A percentile compares a stretch with the other conserved stretches of the same genome.
Conservation (phyloP, 2,888 invertebrate genomes). For the Cheilosia vernalis region DNA sequence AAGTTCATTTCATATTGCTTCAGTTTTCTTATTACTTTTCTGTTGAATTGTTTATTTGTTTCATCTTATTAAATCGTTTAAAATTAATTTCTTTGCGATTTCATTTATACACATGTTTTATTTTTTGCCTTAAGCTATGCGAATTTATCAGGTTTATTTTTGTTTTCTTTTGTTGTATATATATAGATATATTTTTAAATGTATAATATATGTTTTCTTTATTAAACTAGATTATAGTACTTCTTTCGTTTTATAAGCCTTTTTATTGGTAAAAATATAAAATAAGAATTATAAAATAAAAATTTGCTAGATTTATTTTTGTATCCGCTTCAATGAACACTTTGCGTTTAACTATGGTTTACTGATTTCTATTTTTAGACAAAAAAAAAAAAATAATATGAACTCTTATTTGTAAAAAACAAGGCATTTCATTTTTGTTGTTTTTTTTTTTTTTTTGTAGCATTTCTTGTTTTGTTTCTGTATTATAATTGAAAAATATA, state of each 20-base stretch:
- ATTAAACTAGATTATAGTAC: slow-evolving; percentile 72
- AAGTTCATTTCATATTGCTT: slow-evolving; percentile 62
- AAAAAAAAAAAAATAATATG: slow-evolving; percentile 66
- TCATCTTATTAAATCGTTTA: slow-evolving; percentile 2
- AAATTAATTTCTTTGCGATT: slow-evolving; percentile 8
- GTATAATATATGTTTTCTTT: slow-evolving; percentile 25
- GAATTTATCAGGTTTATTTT: slow-evolving; percentile 54
- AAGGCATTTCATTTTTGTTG: slow-evolving; percentile 70
- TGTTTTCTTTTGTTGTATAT: slow-evolving; percentile 31
- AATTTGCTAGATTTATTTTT: slow-evolving; percentile 63
- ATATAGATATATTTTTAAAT: slow-evolving; percentile 12
- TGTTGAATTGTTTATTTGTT: slow-evolving; percentile 34
- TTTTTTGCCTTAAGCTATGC: slow-evolving; percentile 45
- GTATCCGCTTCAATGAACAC: slow-evolving; percentile 62
- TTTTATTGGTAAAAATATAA: slow-evolving; percentile 48
- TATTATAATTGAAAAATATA: slow-evolving; percentile 58
- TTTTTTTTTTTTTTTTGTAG: slow-evolving; percentile 75
- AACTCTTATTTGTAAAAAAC: slow-evolving; percentile 70
- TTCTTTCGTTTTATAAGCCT: slow-evolving; percentile 55
- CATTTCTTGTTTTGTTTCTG: slow-evolving; percentile 42
- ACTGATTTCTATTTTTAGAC: slow-evolving; percentile 41
- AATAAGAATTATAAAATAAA: slow-evolving; percentile 38
- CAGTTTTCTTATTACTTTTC: slow-evolving; percentile 30
- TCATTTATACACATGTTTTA: slow-evolving; percentile 6
- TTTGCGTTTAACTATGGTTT: slow-evolving; percentile 61